These are phyloP conservation scores for Polydrusus cervinus DNA, from an alignment of 2,888 invertebrate genomes.

Conservation along the genomic window DNA sequence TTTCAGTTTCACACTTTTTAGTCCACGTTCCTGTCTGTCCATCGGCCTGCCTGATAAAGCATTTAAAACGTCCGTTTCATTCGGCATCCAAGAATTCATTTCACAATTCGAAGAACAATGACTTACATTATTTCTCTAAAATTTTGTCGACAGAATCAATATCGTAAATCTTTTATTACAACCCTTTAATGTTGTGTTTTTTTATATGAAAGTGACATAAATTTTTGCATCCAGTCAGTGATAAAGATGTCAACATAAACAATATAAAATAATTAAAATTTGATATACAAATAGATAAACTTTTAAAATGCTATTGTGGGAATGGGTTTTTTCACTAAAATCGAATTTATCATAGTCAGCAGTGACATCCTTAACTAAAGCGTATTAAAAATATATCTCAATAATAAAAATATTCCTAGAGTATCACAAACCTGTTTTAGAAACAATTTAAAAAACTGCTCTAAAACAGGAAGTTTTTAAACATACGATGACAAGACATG, in stretches of 20 bases:
- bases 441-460: too few relatives aligned
- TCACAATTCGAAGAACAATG: neutral
- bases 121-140: neutral
- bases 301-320: neutral
- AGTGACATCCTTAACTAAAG: too few relatives aligned
- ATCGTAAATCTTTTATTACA: neutral
- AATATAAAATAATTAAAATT: slow-evolving; percentile 11
- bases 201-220: neutral
- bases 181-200: slow-evolving; percentile 2
- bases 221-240: neutral
- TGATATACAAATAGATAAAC: neutral
- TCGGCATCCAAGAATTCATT: neutral
- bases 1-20: neutral
- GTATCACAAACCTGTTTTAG: too few relatives aligned
- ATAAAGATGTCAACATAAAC: slow-evolving; percentile 13
- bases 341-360: too few relatives aligned
- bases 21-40: too few relatives aligned
- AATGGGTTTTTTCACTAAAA: too few relatives aligned
- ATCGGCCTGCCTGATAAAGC: too few relatives aligned
- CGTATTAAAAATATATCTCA: too few relatives aligned
- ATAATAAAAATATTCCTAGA: too few relatives aligned
- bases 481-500: too few relatives aligned
- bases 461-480: too few relatives aligned
- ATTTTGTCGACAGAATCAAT: neutral
- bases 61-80: neutral